A percentile compares a stretch with the other conserved stretches of the same genome.
phyloP scores from a whole-genome alignment of 2,888 invertebrate species.

The Neocrepidodera transversa region DNA sequence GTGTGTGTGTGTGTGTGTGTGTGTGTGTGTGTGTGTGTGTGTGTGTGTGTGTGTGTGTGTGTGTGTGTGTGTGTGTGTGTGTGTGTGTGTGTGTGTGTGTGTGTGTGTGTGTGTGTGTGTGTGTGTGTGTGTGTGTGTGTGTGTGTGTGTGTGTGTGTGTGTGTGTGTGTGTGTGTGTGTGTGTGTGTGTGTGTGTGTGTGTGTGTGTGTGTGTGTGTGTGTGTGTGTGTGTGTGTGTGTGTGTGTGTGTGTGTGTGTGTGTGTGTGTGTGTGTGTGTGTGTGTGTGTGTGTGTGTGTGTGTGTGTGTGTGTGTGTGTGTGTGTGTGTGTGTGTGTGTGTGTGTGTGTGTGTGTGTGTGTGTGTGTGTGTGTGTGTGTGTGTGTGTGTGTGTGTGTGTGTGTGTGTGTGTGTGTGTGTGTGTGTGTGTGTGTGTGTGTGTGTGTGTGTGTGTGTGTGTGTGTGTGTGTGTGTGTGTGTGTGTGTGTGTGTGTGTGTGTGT shows the following conservation, averaged over 20 bases:
- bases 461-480: neutral
- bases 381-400: neutral
- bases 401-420: neutral
- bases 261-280: neutral
- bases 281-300: neutral
- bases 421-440: neutral
- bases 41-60: neutral
- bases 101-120: neutral
- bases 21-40: neutral
- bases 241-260: neutral
- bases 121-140: neutral
- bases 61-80: neutral
- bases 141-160: neutral
- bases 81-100: neutral
- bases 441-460: neutral
- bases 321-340: neutral
- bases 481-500: neutral
- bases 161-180: neutral
- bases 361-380: neutral
- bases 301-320: neutral
- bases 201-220: neutral
- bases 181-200: neutral
- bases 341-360: neutral
- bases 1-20: neutral
- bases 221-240: neutral